Base-by-base conservation (phyloP, 2,113 vertebrate genomes). In the Paralichthys olivaceus region DNA sequence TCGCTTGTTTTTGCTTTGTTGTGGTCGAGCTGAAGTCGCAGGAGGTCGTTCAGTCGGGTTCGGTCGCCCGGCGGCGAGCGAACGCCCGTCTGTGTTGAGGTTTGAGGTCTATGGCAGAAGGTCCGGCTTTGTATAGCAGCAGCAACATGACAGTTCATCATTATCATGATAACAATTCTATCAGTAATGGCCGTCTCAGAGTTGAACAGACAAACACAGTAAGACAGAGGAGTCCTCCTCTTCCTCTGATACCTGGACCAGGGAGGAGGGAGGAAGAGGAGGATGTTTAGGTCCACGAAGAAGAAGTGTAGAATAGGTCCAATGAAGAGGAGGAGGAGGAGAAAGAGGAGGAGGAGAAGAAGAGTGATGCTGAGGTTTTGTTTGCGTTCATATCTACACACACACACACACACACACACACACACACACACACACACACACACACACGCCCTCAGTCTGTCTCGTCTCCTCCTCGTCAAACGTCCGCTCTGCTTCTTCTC, bases 41-140 rank as follows among this genome's bases (percentile, higher is more conserved):
- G 61, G 45, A 88, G 89, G 87, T 77, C n/a, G 66, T 54, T 25
- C 28, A 53, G 55, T 87, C 77, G 56, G 77, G 81, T 87, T 89
- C 77, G 14, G 86, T 82, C 81, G 61, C 84, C 84, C 73, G 82
- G 56, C 12, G 75, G 84, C 81, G 69, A 66, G 68, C 77, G 58
- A 67, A 71, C 74, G 57, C 55, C 80, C 69, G 23, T 74, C 84
- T 75, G 54, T 32, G 64, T 91, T 95, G 94, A 95, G 94, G 94
- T 95, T 94, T 93, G 87, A 92, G 93, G 91, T 94, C 92, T 93
- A 93, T 94, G 92, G 93, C 89, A 91, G 90, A 93, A 94, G 85
- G 90, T 94, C 91, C 83, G 80, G 86, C 79, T 90, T 83, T 66
- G 69, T 72, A 89, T 94, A 95, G 93, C 94, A 95, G 94, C 94